Conservation (phyloP, 2,888 invertebrate genomes). For the Mellilla xanthometata region DNA sequence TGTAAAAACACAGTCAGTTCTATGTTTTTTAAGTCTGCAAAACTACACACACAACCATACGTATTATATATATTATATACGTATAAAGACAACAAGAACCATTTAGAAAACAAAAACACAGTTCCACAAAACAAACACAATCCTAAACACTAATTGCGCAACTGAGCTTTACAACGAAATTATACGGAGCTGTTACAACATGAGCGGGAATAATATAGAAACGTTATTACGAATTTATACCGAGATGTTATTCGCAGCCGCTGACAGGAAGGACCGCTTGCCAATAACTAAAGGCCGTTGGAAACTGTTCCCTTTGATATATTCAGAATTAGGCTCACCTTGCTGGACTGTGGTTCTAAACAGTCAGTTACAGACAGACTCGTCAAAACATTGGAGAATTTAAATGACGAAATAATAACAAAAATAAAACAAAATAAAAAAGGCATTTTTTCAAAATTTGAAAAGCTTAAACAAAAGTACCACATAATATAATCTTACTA, state of each 20-base stretch:
- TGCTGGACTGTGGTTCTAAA: constrained; percentile 38
- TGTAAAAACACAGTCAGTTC: background rate
- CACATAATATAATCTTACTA: too few species aligned
- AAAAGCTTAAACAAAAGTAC: too few species aligned
- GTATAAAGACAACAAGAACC: background rate
- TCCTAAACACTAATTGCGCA: constrained; percentile 6
- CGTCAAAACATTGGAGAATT: too few species aligned
- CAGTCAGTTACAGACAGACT: too few species aligned
- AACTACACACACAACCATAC: too few species aligned
- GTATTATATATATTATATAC: background rate
- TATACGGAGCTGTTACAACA: constrained; percentile 4
- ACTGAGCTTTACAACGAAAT: constrained; percentile 6
- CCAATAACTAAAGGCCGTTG: constrained; percentile 40
- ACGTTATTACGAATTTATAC: constrained; percentile 17
- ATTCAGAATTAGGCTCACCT: constrained; percentile 56
- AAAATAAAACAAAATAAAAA: too few species aligned
- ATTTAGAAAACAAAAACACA: background rate
- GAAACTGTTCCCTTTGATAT: constrained; percentile 53
- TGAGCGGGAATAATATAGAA: background rate
- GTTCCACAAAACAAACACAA: constrained; percentile 1
- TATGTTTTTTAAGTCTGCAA: too few species aligned
- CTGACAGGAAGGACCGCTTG: constrained; percentile 32
- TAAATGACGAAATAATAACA: too few species aligned
- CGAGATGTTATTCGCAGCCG: constrained; percentile 30
- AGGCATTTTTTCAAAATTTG: too few species aligned